Conservation (phyloP, 2,797 vertebrate genomes). For the Carduelis carduelis region DNA sequence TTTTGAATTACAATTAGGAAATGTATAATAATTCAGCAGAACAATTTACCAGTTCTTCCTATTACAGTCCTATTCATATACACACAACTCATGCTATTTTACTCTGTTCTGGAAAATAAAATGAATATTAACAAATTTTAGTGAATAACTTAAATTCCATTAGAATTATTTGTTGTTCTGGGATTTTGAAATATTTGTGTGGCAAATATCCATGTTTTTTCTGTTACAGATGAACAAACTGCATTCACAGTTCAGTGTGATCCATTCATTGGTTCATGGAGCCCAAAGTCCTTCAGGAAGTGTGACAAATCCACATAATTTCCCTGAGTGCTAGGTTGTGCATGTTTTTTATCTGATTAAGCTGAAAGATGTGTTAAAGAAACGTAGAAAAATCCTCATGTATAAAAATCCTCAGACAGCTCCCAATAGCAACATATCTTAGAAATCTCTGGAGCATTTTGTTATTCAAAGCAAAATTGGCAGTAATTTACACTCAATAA, state of each 20-base stretch:
- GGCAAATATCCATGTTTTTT: not conserved
- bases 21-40: not conserved
- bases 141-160: not conserved
- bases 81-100: not conserved
- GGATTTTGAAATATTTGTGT: constrained; percentile 1
- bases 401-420: constrained; percentile 25
- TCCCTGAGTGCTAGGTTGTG: constrained; percentile 48
- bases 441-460: constrained; percentile 68
- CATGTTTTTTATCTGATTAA: constrained; percentile 58
- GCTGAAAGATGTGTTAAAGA: constrained; percentile 68
- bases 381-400: constrained; percentile 21
- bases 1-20: not conserved
- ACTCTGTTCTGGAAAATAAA: not conserved
- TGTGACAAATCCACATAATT: constrained; percentile 64
- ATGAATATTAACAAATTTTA: not conserved
- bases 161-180: not conserved
- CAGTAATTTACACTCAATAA: constrained; percentile 71
- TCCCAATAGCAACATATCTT: constrained; percentile 41
- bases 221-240: constrained; percentile 31
- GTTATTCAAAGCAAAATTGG: constrained; percentile 64
- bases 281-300: constrained; percentile 39
- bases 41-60: not conserved
- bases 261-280: constrained; percentile 40
- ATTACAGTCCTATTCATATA: not conserved
- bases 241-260: constrained; percentile 39